Percentiles rank a stretch among this genome's conserved stretches.
Evolutionary conservation across 2,113 vertebrate genomes (phyloP).

Genomic region (Trochalopteron elliotii): DNA sequence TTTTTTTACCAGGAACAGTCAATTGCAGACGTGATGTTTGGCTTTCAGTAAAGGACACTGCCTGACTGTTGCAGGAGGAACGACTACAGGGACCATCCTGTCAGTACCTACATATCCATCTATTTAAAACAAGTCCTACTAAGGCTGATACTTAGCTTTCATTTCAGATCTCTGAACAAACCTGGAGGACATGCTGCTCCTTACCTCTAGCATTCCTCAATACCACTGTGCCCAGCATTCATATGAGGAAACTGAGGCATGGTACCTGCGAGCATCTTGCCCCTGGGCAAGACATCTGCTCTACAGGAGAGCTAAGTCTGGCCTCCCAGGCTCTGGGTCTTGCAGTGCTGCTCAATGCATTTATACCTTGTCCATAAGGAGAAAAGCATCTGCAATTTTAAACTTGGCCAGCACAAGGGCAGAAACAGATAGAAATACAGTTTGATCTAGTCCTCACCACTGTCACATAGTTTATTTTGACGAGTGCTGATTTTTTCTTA

Average conservation of each 20-base stretch:
- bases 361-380: neutral
- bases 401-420: neutral
- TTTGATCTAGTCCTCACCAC: slow-evolving; percentile 2
- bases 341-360: neutral
- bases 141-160: neutral
- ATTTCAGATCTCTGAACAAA: neutral
- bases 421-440: slow-evolving; percentile 44
- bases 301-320: neutral
- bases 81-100: neutral
- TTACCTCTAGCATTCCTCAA: neutral
- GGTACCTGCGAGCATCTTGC: neutral
- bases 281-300: neutral
- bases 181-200: neutral
- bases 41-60: slow-evolving; percentile 10
- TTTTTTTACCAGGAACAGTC: slow-evolving; percentile 34
- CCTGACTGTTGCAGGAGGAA: slow-evolving; percentile 17
- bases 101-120: neutral
- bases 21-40: slow-evolving; percentile 28
- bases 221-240: neutral
- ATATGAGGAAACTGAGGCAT: slow-evolving; percentile 10
- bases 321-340: neutral
- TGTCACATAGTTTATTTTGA: slow-evolving; percentile 43
- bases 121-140: neutral
- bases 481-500: slow-evolving; percentile 44
- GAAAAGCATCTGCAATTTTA: slow-evolving; percentile 15